Evolutionary conservation across 2,888 invertebrate species (phyloP), one percentile per base, ranked within the genome.

Genomic region (Timandra comae): DNA sequence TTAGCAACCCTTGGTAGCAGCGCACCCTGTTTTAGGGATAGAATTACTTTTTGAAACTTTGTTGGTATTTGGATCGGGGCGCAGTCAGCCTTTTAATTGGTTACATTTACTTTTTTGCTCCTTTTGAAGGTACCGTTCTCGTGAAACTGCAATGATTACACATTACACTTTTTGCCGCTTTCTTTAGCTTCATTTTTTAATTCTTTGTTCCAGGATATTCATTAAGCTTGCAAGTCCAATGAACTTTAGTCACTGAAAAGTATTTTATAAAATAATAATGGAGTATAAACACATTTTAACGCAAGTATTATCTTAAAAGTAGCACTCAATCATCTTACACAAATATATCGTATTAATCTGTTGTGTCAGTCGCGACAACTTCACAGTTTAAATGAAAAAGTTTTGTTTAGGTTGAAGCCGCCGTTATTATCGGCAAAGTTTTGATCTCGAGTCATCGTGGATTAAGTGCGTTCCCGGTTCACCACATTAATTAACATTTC

Each of bases 1-100:
- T 72, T 70, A 71, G 65, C 63, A 52, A 59, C 73, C 67, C 67
- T 65, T 54, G 52, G 60, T 63, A 57, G 52, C 54, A 54, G 46
- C 47, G 52, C 60, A 54, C 62, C 58, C 52, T 58, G 24, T 63
- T 62, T 56, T 50, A 64, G 55, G 60, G 61, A 56, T 59, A 54
- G 54, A 62, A 66, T 66, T 63, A 63, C 57, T 69, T 63, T 58
- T 48, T 47, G 41, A 63, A 72, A 73, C 52, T 66, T 42, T 36
- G 41, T 56, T 56, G 53, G 51, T 64, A 57, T 63, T 68, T 63
- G 68, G 56, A 65, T 66, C 51, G 34, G 49, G 51, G 55, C 51
- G 56, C 56, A 26, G 23, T 53, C 47, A 52, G 48, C 49, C 49
- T 53, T 38, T 41, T 33, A 49, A 57, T 52, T 56, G 46, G 49